These are phyloP conservation scores for Drosophila micromelanica DNA, from an alignment of 1,140 invertebrate genomes.

Conservation along the genomic window DNA sequence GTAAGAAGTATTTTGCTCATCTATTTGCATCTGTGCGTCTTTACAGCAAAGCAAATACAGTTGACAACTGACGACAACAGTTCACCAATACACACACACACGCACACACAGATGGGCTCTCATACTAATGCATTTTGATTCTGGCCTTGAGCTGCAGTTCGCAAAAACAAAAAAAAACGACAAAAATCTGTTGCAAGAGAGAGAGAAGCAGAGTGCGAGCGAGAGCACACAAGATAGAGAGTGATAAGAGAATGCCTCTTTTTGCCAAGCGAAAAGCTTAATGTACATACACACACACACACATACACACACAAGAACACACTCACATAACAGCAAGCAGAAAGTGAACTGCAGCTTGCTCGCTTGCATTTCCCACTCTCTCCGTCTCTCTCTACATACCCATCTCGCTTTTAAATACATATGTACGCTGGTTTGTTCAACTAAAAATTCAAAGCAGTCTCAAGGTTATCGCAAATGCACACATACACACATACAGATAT, in stretches of 20 bases:
- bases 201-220: slow-evolving; percentile 28
- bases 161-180: slow-evolving; percentile 43
- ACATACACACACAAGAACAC: slow-evolving; percentile 5
- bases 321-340: not conserved
- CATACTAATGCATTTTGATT: slow-evolving; percentile 56
- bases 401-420: not conserved
- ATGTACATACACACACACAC: slow-evolving; percentile 44
- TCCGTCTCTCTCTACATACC: not conserved
- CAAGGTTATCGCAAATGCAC: slow-evolving; percentile 65
- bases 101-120: slow-evolving; percentile 2
- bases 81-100: slow-evolving; percentile 17
- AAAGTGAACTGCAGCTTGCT: slow-evolving; percentile 22
- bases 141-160: slow-evolving; percentile 84
- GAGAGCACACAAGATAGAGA: slow-evolving; percentile 20
- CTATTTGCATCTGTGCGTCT: slow-evolving; percentile 17
- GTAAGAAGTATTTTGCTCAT: slow-evolving; percentile 16
- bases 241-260: slow-evolving; percentile 13
- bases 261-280: slow-evolving; percentile 60
- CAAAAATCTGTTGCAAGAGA: slow-evolving; percentile 15
- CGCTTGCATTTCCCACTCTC: slow-evolving; percentile 27
- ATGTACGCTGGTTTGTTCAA: slow-evolving; percentile 28
- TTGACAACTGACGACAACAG: slow-evolving; percentile 68
- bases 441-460: slow-evolving; percentile 70
- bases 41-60: slow-evolving; percentile 51
- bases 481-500: slow-evolving; percentile 15